Percentiles rank a stretch among this genome's conserved stretches.
These are phyloP conservation scores for Drosophila incognita DNA, from an alignment of 2,888 invertebrate species.

Conservation along the genomic window DNA sequence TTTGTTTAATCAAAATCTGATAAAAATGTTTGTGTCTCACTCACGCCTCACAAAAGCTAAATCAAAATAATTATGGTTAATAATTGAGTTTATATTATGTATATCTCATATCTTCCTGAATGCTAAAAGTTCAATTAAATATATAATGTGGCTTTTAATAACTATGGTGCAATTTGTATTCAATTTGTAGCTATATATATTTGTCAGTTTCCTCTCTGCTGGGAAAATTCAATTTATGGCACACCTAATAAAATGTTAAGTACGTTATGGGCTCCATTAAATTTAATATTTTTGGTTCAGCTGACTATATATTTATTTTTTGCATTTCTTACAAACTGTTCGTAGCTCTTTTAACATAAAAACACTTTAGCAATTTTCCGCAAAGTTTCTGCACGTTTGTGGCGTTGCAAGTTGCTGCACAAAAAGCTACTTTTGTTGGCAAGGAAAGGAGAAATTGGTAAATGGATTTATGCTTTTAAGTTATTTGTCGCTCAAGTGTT, in stretches of 20 bases:
- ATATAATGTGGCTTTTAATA: neutral
- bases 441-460: slow-evolving; percentile 24
- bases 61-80: neutral
- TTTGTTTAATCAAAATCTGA: slow-evolving; percentile 3
- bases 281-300: neutral
- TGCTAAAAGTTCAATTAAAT: no score
- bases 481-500: slow-evolving; percentile 47
- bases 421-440: slow-evolving; percentile 8
- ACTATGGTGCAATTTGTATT: neutral
- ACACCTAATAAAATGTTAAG: neutral
- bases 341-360: neutral
- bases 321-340: neutral
- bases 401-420: slow-evolving; percentile 10
- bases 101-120: neutral
- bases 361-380: slow-evolving; percentile 4
- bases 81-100: no score
- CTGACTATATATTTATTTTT: neutral
- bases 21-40: slow-evolving; percentile 2
- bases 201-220: neutral
- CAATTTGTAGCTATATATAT: neutral
- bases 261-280: slow-evolving; percentile 1
- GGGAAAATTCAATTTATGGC: neutral
- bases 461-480: slow-evolving; percentile 74
- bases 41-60: neutral
- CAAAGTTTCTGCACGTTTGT: slow-evolving; percentile 22